Conservation (phyloP, 2,888 invertebrate genomes). For the Parnassius glacialis region DNA sequence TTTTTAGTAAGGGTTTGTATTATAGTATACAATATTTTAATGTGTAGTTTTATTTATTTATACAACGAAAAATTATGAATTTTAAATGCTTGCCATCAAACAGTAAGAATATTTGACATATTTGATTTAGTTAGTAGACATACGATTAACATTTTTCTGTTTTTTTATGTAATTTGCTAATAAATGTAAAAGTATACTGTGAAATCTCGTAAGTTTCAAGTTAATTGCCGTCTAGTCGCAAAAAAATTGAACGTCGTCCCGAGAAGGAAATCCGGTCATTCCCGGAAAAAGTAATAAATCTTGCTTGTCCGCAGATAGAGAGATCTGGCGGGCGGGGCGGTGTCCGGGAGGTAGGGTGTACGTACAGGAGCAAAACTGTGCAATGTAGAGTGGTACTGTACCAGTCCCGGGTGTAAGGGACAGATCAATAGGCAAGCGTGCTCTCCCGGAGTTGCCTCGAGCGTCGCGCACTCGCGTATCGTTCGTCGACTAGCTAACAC, state of each 20-base stretch:
- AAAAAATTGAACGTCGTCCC: constrained; percentile 32
- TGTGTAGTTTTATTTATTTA: too few relatives aligned
- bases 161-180: too few relatives aligned
- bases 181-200: neutral
- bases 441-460: constrained; percentile 42
- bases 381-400: constrained; percentile 30
- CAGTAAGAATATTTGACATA: too few relatives aligned
- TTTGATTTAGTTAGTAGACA: too few relatives aligned
- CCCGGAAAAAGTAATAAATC: constrained; percentile 70
- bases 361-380: constrained; percentile 47
- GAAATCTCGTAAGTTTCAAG: constrained; percentile 6
- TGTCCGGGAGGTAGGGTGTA: constrained; percentile 42
- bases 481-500: constrained; percentile 32
- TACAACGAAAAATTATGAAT: too few relatives aligned
- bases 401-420: constrained; percentile 53
- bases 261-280: constrained; percentile 59
- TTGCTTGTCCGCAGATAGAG: constrained; percentile 61
- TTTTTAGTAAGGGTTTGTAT: too few relatives aligned
- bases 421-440: constrained; percentile 67
- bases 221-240: constrained; percentile 35
- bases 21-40: too few relatives aligned
- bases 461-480: constrained; percentile 38
- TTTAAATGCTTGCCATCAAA: too few relatives aligned
- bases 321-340: constrained; percentile 39
- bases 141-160: too few relatives aligned